A percentile compares a stretch with the other conserved stretches of the same genome.
Evolutionary conservation across 2,797 vertebrate genomes (phyloP).

Genomic region (Gymnothorax javanicus): DNA sequence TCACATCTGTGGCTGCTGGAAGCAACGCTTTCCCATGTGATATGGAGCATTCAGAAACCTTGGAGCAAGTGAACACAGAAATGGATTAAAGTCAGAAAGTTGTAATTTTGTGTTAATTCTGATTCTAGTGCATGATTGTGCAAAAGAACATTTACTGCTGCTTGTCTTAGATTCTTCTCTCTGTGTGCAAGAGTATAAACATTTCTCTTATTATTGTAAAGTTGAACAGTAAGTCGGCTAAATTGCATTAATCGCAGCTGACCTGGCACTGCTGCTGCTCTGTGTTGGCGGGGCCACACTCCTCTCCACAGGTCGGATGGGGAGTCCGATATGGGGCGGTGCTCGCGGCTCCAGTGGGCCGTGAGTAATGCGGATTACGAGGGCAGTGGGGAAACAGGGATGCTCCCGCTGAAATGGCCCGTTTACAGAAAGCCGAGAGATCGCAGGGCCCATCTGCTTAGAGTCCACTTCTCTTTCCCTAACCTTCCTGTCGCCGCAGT

Average conservation of each 20-base stretch:
- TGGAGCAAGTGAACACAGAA: neutral
- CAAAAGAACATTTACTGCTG: neutral
- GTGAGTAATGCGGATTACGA: constrained; percentile 5
- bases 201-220: neutral
- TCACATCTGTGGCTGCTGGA: neutral
- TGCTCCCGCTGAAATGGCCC: neutral
- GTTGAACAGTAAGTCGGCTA: neutral
- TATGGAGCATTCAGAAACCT: neutral
- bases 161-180: neutral
- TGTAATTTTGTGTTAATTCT: neutral
- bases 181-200: neutral
- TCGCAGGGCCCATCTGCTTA: neutral
- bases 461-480: neutral
- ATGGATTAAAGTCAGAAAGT: neutral
- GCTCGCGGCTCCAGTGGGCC: neutral
- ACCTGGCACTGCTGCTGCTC: neutral
- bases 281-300: neutral
- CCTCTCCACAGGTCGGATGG: neutral
- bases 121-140: neutral
- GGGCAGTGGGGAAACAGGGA: neutral
- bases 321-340: neutral
- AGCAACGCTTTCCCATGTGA: neutral
- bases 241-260: constrained; percentile 12
- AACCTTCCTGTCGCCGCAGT: neutral
- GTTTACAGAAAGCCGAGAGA: neutral